Evolutionary conservation across 1,140 invertebrate genomes (phyloP).

Genomic region (Hylaeus volcanicus): DNA sequence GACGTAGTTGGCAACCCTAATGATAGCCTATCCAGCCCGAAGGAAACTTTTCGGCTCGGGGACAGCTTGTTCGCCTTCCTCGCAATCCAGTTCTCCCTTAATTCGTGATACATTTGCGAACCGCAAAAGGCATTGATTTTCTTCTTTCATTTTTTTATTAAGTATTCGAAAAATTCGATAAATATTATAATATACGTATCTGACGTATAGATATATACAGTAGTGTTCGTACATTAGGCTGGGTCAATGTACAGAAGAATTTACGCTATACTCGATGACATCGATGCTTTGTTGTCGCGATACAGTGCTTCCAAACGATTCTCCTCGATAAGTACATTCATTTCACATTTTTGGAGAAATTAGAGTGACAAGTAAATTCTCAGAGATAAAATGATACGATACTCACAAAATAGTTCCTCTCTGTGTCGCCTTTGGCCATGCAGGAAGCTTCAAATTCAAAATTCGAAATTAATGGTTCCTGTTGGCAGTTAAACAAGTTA

Average conservation of each 20-base stretch:
- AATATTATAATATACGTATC: conserved; percentile 22
- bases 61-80: conserved; percentile 12
- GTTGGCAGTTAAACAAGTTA: no score
- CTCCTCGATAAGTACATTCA: no score
- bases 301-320: background rate
- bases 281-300: background rate
- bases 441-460: no score
- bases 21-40: background rate
- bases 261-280: background rate
- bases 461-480: no score
- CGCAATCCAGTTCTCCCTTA: background rate
- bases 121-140: conserved; percentile 63
- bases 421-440: no score
- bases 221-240: background rate
- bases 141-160: conserved; percentile 45
- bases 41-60: background rate
- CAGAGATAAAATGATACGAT: no score
- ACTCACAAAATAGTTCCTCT: no score
- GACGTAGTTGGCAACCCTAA: no score
- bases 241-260: background rate
- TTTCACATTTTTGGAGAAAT: background rate
- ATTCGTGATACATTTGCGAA: conserved; percentile 42
- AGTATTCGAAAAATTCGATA: conserved; percentile 51
- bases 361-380: no score
- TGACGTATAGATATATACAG: background rate